phyloP scores from a whole-genome alignment of 2,888 invertebrate species.

The Quadroppia sp. region DNA sequence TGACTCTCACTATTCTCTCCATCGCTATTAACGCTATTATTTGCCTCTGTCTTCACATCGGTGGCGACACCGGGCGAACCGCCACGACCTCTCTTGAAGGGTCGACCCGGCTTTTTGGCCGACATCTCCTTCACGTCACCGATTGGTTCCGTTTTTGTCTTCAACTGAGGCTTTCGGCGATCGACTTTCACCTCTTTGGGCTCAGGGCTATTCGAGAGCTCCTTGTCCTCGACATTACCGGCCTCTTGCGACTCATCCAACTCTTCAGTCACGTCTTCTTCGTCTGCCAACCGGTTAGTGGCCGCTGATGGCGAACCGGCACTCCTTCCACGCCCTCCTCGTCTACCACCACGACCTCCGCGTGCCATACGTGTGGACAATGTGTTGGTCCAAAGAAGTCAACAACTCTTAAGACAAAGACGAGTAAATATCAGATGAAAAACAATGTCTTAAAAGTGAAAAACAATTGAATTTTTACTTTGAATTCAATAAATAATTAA shows the following conservation, averaged over 20 bases:
- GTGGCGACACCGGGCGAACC: neutral
- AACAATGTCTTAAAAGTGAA: neutral
- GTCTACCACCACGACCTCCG: slow-evolving; percentile 6
- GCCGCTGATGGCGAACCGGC: neutral
- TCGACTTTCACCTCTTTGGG: slow-evolving; percentile 13
- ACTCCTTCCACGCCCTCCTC: slow-evolving; percentile 7
- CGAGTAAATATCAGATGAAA: neutral
- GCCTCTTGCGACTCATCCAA: neutral
- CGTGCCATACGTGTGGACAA: neutral
- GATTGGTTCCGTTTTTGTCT: neutral
- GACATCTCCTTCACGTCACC: neutral
- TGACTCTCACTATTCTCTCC: slow-evolving; percentile 10
- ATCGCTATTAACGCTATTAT: slow-evolving; percentile 11
- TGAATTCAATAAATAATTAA: neutral
- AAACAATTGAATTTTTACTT: neutral
- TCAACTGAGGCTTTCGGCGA: slow-evolving; percentile 26
- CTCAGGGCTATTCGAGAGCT: neutral
- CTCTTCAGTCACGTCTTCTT: slow-evolving; percentile 4
- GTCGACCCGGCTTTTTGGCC: slow-evolving; percentile 15
- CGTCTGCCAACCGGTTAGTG: neutral
- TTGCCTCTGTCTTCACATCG: neutral
- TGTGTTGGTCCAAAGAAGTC: no score
- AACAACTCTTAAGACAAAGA: neutral
- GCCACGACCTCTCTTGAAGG: neutral
- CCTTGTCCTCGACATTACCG: neutral